phyloP scores from a whole-genome alignment of 2,888 invertebrate genomes.

The Timandra comae region DNA sequence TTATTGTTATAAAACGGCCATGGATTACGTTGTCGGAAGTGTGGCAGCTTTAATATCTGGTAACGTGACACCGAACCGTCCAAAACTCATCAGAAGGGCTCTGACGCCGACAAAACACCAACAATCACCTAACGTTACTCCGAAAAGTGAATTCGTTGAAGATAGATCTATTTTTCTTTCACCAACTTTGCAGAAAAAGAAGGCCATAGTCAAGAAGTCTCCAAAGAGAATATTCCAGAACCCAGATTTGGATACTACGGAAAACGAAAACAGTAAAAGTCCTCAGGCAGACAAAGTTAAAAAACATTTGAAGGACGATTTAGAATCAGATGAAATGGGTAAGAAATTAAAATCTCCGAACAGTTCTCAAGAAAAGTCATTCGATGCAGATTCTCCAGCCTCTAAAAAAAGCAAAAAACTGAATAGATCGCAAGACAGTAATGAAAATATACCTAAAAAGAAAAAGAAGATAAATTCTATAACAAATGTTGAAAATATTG shows the following conservation, averaged over 20 bases:
- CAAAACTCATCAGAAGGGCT: constrained; percentile 56
- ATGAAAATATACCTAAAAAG: not conserved
- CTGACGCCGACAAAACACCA: constrained; percentile 65
- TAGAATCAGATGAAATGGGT: constrained; percentile 32
- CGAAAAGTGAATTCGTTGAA: constrained; percentile 58
- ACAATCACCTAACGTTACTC: constrained; percentile 62
- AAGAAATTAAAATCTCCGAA: constrained; percentile 18
- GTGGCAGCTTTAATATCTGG: constrained; percentile 77
- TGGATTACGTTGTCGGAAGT: constrained; percentile 76
- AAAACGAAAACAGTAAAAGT: constrained; percentile 41
- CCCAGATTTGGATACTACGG: constrained; percentile 47
- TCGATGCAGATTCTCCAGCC: constrained; percentile 10
- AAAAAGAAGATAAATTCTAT: constrained; percentile 7
- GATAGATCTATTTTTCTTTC: constrained; percentile 65
- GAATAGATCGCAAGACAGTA: not conserved
- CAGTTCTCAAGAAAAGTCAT: constrained; percentile 18
- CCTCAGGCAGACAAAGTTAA: constrained; percentile 63
- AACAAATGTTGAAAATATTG: constrained; percentile 5
- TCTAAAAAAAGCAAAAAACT: not conserved
- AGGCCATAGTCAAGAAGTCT: constrained; percentile 64
- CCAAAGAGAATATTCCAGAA: constrained; percentile 68
- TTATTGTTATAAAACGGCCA: constrained; percentile 22
- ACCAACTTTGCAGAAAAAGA: constrained; percentile 62
- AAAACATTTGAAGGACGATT: constrained; percentile 53
- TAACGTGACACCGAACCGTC: constrained; percentile 72